Evolutionary conservation across 2,797 vertebrate species (phyloP), one percentile per base, ranked within the genome.

Genomic region (Ctenosaura bakeri): DNA sequence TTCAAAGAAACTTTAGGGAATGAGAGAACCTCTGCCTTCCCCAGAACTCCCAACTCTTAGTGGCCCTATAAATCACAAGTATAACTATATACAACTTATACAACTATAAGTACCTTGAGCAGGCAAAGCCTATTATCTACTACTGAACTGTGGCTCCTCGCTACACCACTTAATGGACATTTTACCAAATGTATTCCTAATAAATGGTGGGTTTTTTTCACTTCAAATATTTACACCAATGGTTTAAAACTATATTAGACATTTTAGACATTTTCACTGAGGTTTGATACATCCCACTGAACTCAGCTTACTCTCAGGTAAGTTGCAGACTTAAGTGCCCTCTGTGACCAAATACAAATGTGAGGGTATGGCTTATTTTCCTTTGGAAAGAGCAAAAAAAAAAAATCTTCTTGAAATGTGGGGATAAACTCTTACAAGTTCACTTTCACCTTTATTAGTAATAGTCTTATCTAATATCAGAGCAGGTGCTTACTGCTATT

Each of bases 311-410:
- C n/a, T 35, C n/a, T 35, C 6, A 1, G n/a, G n/a, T n/a, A n/a
- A n/a, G 12, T 76, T 64, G 38, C 59, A 83, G 56, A 20, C 38
- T 66, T 92, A 64, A 88, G 0, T 10, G 14, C 42, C 8, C 74
- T 94, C 7, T 69, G 87, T 88, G 83, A 76, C 20, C 71, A 18
- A 78, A 93, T 78, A 94, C 2, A 18, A 88, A 88, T 85, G 92
- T 89, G 38, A 87, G 93, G 95, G 93, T 94, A 95, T 92, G 87
- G 92, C 6, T 95, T 93, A 38, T 59, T 96, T 94, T 87, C 76
- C 83, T 80, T 93, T 93, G 91, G 83, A 73, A 78, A 87, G 85
- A 93, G 24, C 42, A 42, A 42, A 42, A 81, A 85, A 92, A 92
- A 18, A 82, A 95, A 94, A 89, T 93, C 79, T 89, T 52, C 54